Evolutionary conservation across 2,113 vertebrate genomes (phyloP).

Genomic region (Accipiter cooperii): DNA sequence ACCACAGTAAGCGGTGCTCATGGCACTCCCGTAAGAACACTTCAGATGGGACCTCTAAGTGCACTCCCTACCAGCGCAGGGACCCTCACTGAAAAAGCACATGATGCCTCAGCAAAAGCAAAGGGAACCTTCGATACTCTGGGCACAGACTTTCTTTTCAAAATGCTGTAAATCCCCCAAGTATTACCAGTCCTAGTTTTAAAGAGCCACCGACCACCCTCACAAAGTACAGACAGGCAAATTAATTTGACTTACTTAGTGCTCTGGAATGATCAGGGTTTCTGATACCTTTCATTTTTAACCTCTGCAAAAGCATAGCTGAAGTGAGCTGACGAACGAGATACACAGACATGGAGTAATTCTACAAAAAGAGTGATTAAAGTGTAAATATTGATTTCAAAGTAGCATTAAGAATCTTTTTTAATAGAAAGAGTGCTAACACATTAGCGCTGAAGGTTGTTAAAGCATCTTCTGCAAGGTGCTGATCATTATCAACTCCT

Average conservation of each 20-base stretch:
- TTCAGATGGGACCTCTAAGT: not conserved
- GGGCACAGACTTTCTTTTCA: not conserved
- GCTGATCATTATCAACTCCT: not conserved
- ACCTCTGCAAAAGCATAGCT: constrained; percentile 89
- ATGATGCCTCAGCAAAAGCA: not conserved
- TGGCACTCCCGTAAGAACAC: not conserved
- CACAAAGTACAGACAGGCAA: not conserved
- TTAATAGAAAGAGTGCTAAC: not conserved
- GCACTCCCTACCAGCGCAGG: not conserved
- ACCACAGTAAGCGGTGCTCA: not conserved
- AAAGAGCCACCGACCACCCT: not conserved
- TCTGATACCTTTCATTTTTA: constrained; percentile 96
- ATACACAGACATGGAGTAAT: constrained; percentile 95
- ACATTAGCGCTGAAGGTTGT: not conserved
- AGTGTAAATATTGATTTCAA: not conserved
- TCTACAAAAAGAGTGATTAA: constrained; percentile 74
- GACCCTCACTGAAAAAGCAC: accelerated
- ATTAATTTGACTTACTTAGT: constrained; percentile 79
- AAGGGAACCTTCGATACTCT: not conserved
- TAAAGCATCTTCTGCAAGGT: not conserved
- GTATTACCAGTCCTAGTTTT: not conserved
- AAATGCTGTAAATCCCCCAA: not conserved
- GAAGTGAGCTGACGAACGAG: constrained; percentile 95
- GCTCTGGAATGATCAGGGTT: constrained; percentile 98
- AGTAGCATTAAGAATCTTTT: not conserved